A percentile compares a stretch with the other conserved stretches of the same genome.
phyloP scores from a whole-genome alignment of 1,140 invertebrate species.

The Bombyx mori region ASM3026992v2 NC_085116.1:8555001-8555500 shows the following conservation, averaged over 20 bases:
- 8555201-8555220: neutral
- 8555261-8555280: neutral
- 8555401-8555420: constrained; percentile 58
- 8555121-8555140: too few species aligned
- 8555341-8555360: constrained; percentile 29
- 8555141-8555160: too few species aligned
- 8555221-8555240: neutral
- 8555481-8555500: constrained; percentile 36
- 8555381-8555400: constrained; percentile 52
- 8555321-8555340: constrained; percentile 15
- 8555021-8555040: too few species aligned
- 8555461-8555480: constrained; percentile 43
- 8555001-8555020: too few species aligned
- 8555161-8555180: too few species aligned
- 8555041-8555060: too few species aligned
- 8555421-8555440: constrained; percentile 23
- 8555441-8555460: constrained; percentile 51
- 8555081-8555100: too few species aligned
- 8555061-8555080: too few species aligned
- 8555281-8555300: neutral
- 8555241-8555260: neutral
- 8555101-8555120: too few species aligned
- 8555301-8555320: constrained; percentile 7
- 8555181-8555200: too few species aligned
- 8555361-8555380: constrained; percentile 57